Evolutionary conservation across 2,797 vertebrate genomes (phyloP).

Genomic region (Siniperca obscura): DNA sequence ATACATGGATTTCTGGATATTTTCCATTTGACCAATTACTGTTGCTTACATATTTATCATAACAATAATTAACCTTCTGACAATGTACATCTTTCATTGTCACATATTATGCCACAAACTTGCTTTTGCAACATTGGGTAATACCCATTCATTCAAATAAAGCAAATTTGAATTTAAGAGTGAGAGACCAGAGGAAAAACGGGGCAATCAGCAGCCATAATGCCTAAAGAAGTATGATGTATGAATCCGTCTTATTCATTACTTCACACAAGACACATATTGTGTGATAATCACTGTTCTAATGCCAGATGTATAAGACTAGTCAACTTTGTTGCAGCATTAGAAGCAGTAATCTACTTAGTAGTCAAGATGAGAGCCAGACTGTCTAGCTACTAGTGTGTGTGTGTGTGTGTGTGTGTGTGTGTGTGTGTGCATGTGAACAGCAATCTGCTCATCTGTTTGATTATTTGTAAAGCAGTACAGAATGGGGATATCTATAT

Average conservation of each 20-base stretch:
- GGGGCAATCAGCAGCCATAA: background rate
- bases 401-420: background rate
- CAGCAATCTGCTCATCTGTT: slow-evolving; percentile 24
- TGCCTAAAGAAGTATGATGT: slow-evolving; percentile 2
- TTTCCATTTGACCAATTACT: background rate
- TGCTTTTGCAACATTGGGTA: slow-evolving; percentile 16
- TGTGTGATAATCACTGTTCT: slow-evolving; percentile 16
- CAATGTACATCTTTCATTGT: background rate
- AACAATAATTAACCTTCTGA: background rate
- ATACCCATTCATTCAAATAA: background rate
- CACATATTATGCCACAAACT: slow-evolving; percentile 3
- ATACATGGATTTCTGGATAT: background rate
- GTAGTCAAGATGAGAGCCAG: slow-evolving; percentile 38
- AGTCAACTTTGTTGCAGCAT: slow-evolving; percentile 9
- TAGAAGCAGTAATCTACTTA: slow-evolving; percentile 40
- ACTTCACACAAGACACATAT: slow-evolving; percentile 12
- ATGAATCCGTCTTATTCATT: slow-evolving; percentile 21
- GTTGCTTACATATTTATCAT: background rate
- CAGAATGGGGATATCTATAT: background rate
- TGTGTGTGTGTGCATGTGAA: slow-evolving; percentile 2
- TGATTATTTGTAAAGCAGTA: slow-evolving; percentile 32
- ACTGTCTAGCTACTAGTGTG: slow-evolving; percentile 14
- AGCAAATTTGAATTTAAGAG: background rate
- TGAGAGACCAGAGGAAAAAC: background rate
- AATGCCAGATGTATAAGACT: slow-evolving; percentile 10